Conservation (phyloP, 2,113 vertebrate species). For the Eolophus roseicapilla region DNA sequence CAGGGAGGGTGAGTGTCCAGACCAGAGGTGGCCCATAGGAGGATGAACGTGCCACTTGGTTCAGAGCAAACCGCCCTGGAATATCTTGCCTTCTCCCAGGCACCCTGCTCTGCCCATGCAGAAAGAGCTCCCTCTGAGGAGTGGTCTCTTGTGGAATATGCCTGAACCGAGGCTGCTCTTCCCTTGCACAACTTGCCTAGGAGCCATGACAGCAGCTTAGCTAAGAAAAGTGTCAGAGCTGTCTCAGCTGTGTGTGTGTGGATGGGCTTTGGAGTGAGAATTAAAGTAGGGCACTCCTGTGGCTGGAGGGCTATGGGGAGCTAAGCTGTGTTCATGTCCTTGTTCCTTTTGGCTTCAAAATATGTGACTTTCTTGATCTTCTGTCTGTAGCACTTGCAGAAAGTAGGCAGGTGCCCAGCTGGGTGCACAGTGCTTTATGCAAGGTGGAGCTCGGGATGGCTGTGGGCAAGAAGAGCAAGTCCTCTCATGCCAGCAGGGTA, state of each 20-base stretch:
- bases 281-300: neutral
- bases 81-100: neutral
- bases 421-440: neutral
- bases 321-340: neutral
- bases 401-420: neutral
- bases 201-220: neutral
- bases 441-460: neutral
- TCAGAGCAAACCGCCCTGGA: neutral
- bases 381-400: fast-evolving
- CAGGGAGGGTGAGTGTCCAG: neutral
- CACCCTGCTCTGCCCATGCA: neutral
- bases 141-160: neutral
- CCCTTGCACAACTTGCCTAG: neutral
- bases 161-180: neutral
- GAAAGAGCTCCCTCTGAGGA: neutral
- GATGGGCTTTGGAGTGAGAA: neutral
- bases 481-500: neutral
- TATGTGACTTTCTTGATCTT: neutral
- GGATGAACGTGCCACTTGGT: neutral
- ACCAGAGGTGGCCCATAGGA: neutral
- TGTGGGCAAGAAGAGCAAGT: neutral
- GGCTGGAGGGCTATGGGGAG: neutral
- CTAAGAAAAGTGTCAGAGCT: neutral
- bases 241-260: neutral
- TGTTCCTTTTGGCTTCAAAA: neutral